A percentile compares a stretch with the other conserved stretches of the same genome.
These are phyloP conservation scores for Podabrus alpinus DNA, from an alignment of 2,888 invertebrate genomes.

Conservation along the genomic window DNA sequence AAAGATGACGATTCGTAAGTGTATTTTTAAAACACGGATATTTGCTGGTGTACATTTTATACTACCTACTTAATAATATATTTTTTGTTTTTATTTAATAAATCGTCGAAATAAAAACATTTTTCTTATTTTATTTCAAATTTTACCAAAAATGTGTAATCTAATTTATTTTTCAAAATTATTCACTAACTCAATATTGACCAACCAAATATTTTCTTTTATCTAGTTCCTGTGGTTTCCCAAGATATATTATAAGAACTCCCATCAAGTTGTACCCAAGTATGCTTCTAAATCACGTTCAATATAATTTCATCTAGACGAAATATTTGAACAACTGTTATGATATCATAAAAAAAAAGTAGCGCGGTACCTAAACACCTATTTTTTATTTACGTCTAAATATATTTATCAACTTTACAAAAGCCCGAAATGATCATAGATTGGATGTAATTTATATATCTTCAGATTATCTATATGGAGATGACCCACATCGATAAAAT, in stretches of 20 bases:
- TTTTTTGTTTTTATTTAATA: conserved; percentile 56
- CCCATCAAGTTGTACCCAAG: no score
- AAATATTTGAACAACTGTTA: no score
- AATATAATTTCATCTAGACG: no score
- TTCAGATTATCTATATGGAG: background rate
- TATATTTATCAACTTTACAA: background rate
- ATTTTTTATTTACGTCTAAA: background rate
- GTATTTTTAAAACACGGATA: conserved; percentile 17
- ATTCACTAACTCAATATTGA: background rate
- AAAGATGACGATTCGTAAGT: conserved; percentile 48
- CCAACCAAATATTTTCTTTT: background rate
- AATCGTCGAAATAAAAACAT: conserved; percentile 35
- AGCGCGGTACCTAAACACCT: no score
- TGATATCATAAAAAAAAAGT: no score
- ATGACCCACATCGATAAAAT: background rate
- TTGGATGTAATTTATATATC: background rate
- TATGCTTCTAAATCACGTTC: no score
- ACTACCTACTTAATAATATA: conserved; percentile 49
- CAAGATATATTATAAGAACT: no score
- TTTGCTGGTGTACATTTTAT: conserved; percentile 53
- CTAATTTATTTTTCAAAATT: background rate
- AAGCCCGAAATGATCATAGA: background rate
- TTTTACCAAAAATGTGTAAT: background rate
- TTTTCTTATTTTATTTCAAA: background rate
- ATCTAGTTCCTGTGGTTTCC: background rate